phyloP scores from a whole-genome alignment of 1,140 invertebrate species.

The roundworm (Caenorhabditis elegans) region DNA sequence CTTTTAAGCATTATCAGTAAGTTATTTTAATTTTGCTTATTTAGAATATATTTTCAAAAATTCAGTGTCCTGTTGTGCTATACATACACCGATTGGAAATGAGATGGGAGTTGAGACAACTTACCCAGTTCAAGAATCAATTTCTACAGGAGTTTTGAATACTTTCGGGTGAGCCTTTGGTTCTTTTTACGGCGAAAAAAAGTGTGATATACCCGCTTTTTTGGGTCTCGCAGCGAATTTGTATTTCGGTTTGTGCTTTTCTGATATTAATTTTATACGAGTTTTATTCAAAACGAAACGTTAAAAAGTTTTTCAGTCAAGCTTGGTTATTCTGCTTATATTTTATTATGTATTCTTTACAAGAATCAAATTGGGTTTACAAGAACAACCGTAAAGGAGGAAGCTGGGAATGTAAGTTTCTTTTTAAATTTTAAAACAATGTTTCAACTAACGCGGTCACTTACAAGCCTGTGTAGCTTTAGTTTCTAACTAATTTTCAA shows the following conservation, averaged over 20 bases:
- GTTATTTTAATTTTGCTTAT: not conserved
- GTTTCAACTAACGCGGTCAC: not conserved
- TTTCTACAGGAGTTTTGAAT: not conserved
- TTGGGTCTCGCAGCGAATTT: too few relatives aligned
- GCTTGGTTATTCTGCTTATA: not conserved
- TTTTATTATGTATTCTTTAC: not conserved
- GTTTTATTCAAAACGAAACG: too few relatives aligned
- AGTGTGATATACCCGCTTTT: too few relatives aligned
- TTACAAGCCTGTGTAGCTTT: too few relatives aligned
- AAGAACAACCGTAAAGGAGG: not conserved
- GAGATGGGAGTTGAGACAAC: constrained; percentile 12
- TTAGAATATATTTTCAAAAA: not conserved
- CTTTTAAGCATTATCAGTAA: not conserved
- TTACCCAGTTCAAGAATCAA: constrained; percentile 1
- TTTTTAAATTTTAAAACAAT: not conserved
- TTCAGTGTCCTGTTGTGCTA: constrained; percentile 9
- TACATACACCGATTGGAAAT: not conserved
- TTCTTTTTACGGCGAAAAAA: too few relatives aligned
- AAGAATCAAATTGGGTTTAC: constrained; percentile 1
- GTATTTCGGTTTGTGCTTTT: too few relatives aligned
- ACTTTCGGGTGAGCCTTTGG: not conserved
- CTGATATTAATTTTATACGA: too few relatives aligned
- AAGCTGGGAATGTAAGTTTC: not conserved
- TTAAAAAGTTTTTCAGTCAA: not conserved
- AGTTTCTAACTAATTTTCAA: too few relatives aligned